Evolutionary conservation across 92 coral and sea anemone species (phyloP), one percentile per base, ranked within the genome.

Genomic region (Pocillopora grandis): DNA sequence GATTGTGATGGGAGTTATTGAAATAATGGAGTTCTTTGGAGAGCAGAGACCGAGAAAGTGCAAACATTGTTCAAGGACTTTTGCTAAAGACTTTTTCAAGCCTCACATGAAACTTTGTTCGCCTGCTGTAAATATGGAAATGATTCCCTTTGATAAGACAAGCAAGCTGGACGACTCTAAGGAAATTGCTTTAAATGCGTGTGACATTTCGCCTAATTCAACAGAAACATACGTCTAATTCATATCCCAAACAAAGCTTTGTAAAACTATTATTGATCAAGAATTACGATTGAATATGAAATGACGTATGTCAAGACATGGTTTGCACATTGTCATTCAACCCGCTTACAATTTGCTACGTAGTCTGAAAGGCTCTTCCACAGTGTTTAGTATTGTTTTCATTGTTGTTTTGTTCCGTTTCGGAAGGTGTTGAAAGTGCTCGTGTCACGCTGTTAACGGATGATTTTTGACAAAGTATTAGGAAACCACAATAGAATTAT

Each of bases 11-110:
- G 98, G 98, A 61, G 2, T 95, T 36, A 19, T 90, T 6, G 98
- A 95, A 60, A 93, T 95, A 5, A 80, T 83, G 35, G 98, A 95
- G 80, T 95, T 93, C 76, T 93, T 79, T 83, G 94, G 95, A 8
- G 95, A 95, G 76, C 90, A 90, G 77, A 91, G 93, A 18, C 98
- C 98, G 5, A 93, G 90, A 65, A 83, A 67, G 62, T 95, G 98
- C 69, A 56, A 33, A 62, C 9, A 27, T 16, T 95, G 98, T 71
- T 31, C 83, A 57, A 75, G 76, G 58, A 93, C 95, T 10, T 95
- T 91, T 77, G 83, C 89, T 37, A 95, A 83, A 86, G 86, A 83
- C 12, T 86, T 76, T 58, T 87, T 68, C 87, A 92, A 94, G 75
- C 12, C 69, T 12, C 98, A 94, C 66, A 64, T 42, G 2, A 42